phyloP scores from a whole-genome alignment of 2,113 vertebrate genomes.

The Callopanchax toddi region DNA sequence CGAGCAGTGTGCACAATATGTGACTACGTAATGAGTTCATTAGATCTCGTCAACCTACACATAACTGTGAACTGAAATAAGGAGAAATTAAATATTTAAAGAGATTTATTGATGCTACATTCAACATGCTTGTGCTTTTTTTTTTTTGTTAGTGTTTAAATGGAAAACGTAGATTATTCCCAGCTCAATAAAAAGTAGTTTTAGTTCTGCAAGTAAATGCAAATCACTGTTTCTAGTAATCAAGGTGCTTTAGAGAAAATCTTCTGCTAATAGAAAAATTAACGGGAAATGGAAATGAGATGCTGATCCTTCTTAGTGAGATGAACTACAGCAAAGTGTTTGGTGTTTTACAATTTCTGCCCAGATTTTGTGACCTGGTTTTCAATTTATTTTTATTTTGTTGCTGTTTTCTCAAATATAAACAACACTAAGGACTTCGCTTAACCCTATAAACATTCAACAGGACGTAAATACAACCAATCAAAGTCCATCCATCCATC shows the following conservation, averaged over 20 bases:
- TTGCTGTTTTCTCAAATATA: too few species aligned
- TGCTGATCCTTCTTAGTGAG: slow-evolving; percentile 18
- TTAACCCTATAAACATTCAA: too few species aligned
- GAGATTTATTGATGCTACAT: slow-evolving; percentile 1
- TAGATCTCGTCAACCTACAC: slow-evolving; percentile 17
- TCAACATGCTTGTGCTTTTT: slow-evolving; percentile 14
- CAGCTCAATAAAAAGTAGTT: background rate
- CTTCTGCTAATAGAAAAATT: slow-evolving; percentile 13
- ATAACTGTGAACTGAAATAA: slow-evolving; percentile 24
- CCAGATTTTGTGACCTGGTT: too few species aligned
- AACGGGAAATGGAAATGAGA: slow-evolving; percentile 23
- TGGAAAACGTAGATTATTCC: background rate
- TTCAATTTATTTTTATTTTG: background rate
- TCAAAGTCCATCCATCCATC: too few species aligned
- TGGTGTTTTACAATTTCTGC: slow-evolving; percentile 1
- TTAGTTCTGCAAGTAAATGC: slow-evolving; percentile 23
- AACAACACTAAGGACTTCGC: too few species aligned
- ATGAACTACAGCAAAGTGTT: background rate
- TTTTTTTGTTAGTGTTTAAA: slow-evolving; percentile 4
- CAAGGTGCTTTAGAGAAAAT: slow-evolving; percentile 24
- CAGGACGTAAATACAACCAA: too few species aligned
- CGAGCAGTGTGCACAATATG: slow-evolving; percentile 45
- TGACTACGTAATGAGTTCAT: slow-evolving; percentile 53
- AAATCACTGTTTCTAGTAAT: slow-evolving; percentile 25
- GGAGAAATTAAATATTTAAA: slow-evolving; percentile 12